Percentiles rank a stretch among this genome's conserved stretches.
Conservation (phyloP, 1,140 invertebrate genomes). For the Drosophila auraria region DNA sequence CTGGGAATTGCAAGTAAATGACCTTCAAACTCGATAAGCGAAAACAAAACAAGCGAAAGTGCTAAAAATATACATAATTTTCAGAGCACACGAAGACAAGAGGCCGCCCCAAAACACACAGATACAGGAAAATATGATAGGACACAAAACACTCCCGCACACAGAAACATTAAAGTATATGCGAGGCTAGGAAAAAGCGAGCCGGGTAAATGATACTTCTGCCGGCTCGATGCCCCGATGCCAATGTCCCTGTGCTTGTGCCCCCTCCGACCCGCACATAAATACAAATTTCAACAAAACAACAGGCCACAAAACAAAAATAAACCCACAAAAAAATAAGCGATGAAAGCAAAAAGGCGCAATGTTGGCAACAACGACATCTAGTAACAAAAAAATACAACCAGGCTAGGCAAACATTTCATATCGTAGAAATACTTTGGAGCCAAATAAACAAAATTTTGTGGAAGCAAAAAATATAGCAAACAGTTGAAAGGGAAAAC, state of each 20-base stretch:
- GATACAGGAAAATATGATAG: conserved; percentile 72
- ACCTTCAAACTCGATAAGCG: conserved; percentile 83
- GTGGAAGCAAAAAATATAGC: conserved; percentile 33
- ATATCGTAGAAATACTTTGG: conserved; percentile 73
- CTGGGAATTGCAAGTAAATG: conserved; percentile 75
- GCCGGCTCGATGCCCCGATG: conserved; percentile 44
- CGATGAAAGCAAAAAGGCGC: conserved; percentile 77
- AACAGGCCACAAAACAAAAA: conserved; percentile 63
- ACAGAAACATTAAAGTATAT: conserved; percentile 74
- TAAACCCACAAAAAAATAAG: conserved; percentile 49
- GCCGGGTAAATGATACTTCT: conserved; percentile 70
- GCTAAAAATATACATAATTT: conserved; percentile 83
- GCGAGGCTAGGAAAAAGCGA: conserved; percentile 53
- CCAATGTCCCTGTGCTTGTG: conserved; percentile 57
- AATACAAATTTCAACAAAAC: conserved; percentile 79
- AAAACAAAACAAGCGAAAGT: conserved; percentile 83
- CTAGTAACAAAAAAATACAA: conserved; percentile 21
- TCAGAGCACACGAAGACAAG: conserved; percentile 63
- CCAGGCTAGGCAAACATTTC: conserved; percentile 61
- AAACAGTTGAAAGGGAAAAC: conserved; percentile 49
- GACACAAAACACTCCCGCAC: conserved; percentile 33
- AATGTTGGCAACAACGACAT: conserved; percentile 54
- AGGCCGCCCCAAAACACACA: conserved; percentile 21
- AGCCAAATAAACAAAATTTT: conserved; percentile 70
- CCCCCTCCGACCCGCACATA: conserved; percentile 65